A percentile compares a stretch with the other conserved stretches of the same genome.
phyloP scores from a whole-genome alignment of 2,888 invertebrate genomes.

The Dusona sp. region DNA sequence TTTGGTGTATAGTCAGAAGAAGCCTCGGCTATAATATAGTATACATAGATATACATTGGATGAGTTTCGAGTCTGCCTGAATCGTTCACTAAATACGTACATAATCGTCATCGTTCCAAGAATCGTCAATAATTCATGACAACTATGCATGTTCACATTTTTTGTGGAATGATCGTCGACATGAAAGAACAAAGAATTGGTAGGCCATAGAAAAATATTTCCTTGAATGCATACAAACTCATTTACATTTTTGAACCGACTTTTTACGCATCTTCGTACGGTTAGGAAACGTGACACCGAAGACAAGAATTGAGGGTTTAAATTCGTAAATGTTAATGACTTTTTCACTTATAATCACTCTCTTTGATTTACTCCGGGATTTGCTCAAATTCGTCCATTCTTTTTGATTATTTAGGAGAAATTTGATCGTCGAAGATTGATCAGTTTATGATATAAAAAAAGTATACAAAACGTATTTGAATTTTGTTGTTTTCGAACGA shows the following conservation, averaged over 20 bases:
- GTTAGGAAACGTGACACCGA: not conserved
- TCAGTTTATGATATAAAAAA: no score
- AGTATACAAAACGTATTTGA: no score
- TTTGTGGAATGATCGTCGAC: slow-evolving; percentile 11
- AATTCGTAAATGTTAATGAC: no score
- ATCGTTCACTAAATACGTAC: not conserved
- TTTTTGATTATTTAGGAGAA: not conserved
- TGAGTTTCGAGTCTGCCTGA: slow-evolving; percentile 14
- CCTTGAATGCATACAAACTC: not conserved
- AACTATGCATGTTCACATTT: slow-evolving; percentile 35
- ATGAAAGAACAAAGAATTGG: not conserved
- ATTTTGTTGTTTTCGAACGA: no score
- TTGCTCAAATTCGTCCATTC: not conserved
- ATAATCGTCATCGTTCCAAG: slow-evolving; percentile 55
- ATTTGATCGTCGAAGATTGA: no score
- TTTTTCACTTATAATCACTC: not conserved
- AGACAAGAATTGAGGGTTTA: not conserved
- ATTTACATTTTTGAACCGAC: not conserved
- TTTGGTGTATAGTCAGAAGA: slow-evolving; percentile 36
- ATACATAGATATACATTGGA: not conserved
- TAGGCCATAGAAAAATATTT: not conserved
- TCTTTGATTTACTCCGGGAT: not conserved
- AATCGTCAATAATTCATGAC: slow-evolving; percentile 48
- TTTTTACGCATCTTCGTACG: not conserved
- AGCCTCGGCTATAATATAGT: slow-evolving; percentile 25